Evolutionary conservation across 2,797 vertebrate species (phyloP), one percentile per base, ranked within the genome.

Genomic region (Platyrinchus mystaceus): DNA sequence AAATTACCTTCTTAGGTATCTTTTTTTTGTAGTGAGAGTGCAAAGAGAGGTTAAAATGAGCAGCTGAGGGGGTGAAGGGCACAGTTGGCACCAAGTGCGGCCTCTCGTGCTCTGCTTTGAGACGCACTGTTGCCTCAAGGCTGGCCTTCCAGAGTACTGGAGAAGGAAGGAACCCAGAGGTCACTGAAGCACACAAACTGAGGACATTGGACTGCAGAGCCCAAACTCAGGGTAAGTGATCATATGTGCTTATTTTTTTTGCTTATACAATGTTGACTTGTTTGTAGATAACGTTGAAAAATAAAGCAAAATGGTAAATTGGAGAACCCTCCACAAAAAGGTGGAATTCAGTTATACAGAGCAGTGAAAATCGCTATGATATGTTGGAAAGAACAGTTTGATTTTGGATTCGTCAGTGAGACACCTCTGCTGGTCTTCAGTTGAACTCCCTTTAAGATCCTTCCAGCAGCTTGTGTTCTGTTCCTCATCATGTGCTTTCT

Each of bases 151-250:
- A 95, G 89, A 88, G 17, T 91, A 69, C 95, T 96, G 96, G 90
- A 92, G 89, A 96, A 93, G 82, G 90, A 96, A 93, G 85, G 94
- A 98, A 91, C 81, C 79, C 53, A 2, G 69, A 96, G 87, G 63
- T 89, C 91, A 82, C 87, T 93, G 94, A 93, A 91, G 91, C 92
- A 94, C 96, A 92, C 74, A 96, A 93, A 98, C 97, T 97, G 98
- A 94, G 93, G 98, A 98, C 98, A 97, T 98, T 98, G 98, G 98
- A 99, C 98, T 99, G 97, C 98, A 99, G 98, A 99, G 98, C 98
- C 98, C 98, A 97, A 97, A 98, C 98, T 99, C 98, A 99, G 98
- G 98, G 99, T 99, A 98, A 98, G 97, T 89, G 26, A 94, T 90
- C 41, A 3, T 30, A 2, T 34, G 23, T 90, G 8, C 32, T 46